These are phyloP conservation scores for Aotus griseimembra DNA, from an alignment of 2,797 vertebrate genomes.

Conservation along the genomic window DNA sequence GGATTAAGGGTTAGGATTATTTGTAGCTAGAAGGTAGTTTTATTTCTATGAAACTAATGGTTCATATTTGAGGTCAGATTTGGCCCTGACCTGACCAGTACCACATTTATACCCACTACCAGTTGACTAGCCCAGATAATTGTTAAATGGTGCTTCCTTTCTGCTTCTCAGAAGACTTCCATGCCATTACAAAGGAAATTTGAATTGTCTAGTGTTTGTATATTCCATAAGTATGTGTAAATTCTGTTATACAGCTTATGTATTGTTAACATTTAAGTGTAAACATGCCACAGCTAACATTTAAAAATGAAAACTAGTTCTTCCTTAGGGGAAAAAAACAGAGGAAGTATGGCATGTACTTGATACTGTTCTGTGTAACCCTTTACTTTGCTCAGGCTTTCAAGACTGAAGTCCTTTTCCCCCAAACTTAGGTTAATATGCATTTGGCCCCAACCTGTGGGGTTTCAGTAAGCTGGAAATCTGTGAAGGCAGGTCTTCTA, in stretches of 20 bases:
- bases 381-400: constrained; percentile 4
- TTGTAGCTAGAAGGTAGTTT: not conserved
- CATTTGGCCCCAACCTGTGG: not conserved
- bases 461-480: not conserved
- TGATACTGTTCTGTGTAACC: not conserved
- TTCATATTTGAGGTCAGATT: not conserved
- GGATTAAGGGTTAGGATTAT: not conserved
- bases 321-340: not conserved
- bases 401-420: not conserved
- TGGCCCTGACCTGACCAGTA: not conserved
- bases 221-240: not conserved
- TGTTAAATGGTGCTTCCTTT: constrained; percentile 42
- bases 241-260: not conserved
- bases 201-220: not conserved
- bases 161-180: not conserved
- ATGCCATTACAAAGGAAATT: not conserved
- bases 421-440: not conserved
- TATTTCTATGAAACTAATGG: not conserved
- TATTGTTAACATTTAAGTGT: not conserved
- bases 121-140: not conserved
- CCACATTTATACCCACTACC: not conserved
- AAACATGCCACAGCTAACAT: not conserved
- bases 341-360: not conserved
- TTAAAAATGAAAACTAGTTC: not conserved
- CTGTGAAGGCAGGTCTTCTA: not conserved